Evolutionary conservation across 2,888 invertebrate genomes (phyloP), one percentile per base, ranked within the genome.

Genomic region (Thysanoteuthis rhombus): DNA sequence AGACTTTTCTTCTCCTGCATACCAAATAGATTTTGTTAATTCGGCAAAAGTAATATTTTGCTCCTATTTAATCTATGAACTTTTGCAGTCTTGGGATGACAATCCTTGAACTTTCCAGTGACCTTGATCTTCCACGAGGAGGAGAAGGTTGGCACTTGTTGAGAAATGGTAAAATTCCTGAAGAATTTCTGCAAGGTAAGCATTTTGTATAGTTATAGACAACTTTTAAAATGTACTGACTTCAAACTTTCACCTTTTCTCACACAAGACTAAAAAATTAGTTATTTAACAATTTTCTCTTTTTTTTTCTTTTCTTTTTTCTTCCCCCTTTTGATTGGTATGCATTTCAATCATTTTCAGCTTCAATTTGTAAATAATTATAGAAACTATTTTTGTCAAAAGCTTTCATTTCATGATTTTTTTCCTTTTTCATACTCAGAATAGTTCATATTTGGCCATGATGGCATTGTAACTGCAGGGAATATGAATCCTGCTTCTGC

Each of bases 61-160:
- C 32, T 90, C 32, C 28, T 39, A 42, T 16, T 40, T 52, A n/a
- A 39, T 89, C 16, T 32, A 22, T 90, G 52, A 2, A 92, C 92
- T 93, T 92, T 94, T 95, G 94, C 95, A 97, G 98, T 95, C 97
- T 98, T 92, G 98, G 98, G 8, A 98, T 98, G 95, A 98, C 98
- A 10, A 97, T 98, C 94, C 96, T 98, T 93, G 98, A 98, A 96
- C 96, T 98, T 90, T 98, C 98, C 1, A 98, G 98, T 95, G 98
- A 98, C 97, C 97, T 98, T 94, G 98, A 98, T 95, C 97, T 98
- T 94, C 98, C 98, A 0, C 97, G 97, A 90, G 97, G 98, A 95
- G 98, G 98, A 1, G 97, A 97, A 0, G 97, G 98, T 45, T 98
- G 98, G 98, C 98, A 98, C 95, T 96, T 97, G 93, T 96, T 98